Conservation (phyloP, 2,888 invertebrate genomes). For the Xestoiulus laeticollis region DNA sequence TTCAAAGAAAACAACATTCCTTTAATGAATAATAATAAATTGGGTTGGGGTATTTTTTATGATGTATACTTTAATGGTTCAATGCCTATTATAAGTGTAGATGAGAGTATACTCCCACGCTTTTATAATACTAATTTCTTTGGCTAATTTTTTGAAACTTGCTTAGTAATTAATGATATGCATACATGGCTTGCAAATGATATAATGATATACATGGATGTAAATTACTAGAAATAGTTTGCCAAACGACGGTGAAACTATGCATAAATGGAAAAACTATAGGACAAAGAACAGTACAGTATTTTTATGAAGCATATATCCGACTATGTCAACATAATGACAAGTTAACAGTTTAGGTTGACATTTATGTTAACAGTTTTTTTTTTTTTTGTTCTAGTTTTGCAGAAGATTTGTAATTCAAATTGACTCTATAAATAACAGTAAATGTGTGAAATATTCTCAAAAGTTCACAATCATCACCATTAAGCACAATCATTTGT, state of each 20-base stretch:
- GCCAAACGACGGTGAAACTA: not conserved
- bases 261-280: not conserved
- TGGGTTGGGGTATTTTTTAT: not conserved
- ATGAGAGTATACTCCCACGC: not conserved
- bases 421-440: no score
- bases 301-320: not conserved
- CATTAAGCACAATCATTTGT: no score
- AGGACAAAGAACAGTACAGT: no score
- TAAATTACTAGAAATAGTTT: not conserved
- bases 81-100: not conserved
- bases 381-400: not conserved
- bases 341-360: not conserved
- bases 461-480: no score
- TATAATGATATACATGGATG: no score
- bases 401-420: not conserved
- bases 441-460: no score
- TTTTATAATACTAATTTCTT: not conserved
- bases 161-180: no score
- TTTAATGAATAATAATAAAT: not conserved
- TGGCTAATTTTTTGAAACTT: not conserved
- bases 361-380: not conserved
- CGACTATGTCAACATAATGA: not conserved
- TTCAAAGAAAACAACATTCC: slow-evolving; percentile 21
- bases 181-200: no score
- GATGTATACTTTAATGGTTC: not conserved